Base-by-base conservation (phyloP, 2,113 vertebrate species). In the Bujurquina vittata region DNA sequence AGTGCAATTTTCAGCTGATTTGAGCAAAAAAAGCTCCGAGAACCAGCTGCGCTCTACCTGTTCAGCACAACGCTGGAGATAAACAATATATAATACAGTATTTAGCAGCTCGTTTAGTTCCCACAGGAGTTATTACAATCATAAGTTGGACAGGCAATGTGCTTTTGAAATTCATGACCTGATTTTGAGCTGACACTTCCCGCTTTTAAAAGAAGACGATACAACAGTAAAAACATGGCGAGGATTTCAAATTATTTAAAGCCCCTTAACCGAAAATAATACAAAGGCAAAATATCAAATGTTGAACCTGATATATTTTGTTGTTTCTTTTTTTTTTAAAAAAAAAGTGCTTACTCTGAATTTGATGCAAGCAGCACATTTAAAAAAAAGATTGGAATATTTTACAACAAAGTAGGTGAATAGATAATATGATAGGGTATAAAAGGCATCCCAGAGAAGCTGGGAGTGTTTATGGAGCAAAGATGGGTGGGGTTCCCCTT, bases 1-100 rank as follows among this genome's bases (percentile, higher is more conserved):
- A 69, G 40, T 18, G 43, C 49, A 49, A 69, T 72, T 52, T 72
- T 72, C 65, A 52, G 65, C 65, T 72, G 65, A 52, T 72, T 52
- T 8, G 65, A 72, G 65, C 18, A 2, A 72, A 75, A 33, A 57
- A 75, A 37, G 54, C 72, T 75, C 54, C 0, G n/a, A 72, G 46
- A 72, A 72, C 67, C 46, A 72, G 67, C 52, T 74, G 72, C 31
- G 5, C 31, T 75, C 62, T 59, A 23, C 26, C 15, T 73, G 40
- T 18, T 23, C 46, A 37, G 54, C 54, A 40, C 37, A 60, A 35
- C 59, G 10, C 35, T 46, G 14, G 8, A 33, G 33, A 75, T 17
- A 22, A 12, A 49, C 37, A 52, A 52, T 43, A 63, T 33, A 15
- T 72, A 35, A 57, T 49, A 26, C 5, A 60, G 54, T 8, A 75